Conservation (phyloP, 2,888 invertebrate species). For the Norana najaformis region DNA sequence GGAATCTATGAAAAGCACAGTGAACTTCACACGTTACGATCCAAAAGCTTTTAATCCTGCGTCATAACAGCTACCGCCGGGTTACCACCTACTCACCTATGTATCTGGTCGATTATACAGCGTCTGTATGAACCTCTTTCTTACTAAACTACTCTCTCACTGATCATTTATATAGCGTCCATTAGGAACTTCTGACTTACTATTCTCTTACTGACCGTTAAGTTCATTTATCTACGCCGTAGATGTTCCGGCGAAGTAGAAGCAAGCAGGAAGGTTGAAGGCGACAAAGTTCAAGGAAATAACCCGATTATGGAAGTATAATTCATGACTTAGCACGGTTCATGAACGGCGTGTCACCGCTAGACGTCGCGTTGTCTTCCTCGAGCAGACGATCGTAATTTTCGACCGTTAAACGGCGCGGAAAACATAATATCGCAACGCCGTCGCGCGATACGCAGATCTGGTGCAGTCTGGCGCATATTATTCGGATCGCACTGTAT, state of each 20-base stretch:
- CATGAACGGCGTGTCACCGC: not conserved
- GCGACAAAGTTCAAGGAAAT: not conserved
- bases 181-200: not conserved
- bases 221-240: not conserved
- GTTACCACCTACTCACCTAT: not conserved
- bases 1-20: not conserved
- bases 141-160: too few species aligned
- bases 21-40: not conserved
- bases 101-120: not conserved
- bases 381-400: not conserved
- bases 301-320: not conserved
- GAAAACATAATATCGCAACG: not conserved
- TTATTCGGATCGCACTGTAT: conserved; percentile 7
- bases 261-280: not conserved
- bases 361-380: not conserved
- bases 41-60: not conserved
- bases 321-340: not conserved
- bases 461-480: not conserved
- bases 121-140: not conserved
- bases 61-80: not conserved
- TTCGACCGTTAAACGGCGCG: not conserved
- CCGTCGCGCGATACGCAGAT: not conserved
- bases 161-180: not conserved
- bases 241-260: not conserved
- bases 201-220: not conserved